phyloP scores from a whole-genome alignment of 2,113 vertebrate species.

The Phylloscopus trochilus region DNA sequence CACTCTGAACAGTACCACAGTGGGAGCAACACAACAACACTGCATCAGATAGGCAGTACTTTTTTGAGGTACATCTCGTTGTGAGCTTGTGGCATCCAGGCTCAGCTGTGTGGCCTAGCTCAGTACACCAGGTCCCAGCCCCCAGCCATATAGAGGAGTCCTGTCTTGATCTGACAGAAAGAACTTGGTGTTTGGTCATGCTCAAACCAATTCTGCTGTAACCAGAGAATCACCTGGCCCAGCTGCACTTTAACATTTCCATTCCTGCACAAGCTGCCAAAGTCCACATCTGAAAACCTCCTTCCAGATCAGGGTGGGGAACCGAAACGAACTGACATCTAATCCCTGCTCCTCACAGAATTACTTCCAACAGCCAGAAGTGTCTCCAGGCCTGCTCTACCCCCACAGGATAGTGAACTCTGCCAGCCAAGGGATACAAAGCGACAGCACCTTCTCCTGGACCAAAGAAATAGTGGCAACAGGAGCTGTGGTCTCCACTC shows the following conservation, averaged over 20 bases:
- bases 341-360: not conserved
- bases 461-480: not conserved
- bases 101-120: not conserved
- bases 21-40: not conserved
- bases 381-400: not conserved
- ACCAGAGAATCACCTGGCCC: not conserved
- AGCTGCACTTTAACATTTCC: slow-evolving; percentile 32
- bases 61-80: not conserved
- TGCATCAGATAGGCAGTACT: fast-evolving
- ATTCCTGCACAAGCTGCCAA: not conserved
- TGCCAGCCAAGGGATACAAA: not conserved
- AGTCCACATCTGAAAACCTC: not conserved
- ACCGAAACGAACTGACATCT: slow-evolving; percentile 6
- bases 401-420: not conserved
- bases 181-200: not conserved
- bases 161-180: not conserved
- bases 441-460: not conserved
- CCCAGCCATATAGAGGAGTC: not conserved
- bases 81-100: not conserved
- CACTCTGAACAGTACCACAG: not conserved
- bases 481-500: not conserved
- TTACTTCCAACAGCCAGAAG: not conserved
- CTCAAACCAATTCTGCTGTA: slow-evolving; percentile 5
- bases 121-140: not conserved
- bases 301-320: not conserved